Evolutionary conservation across 2,888 invertebrate species (phyloP).

Genomic region (Agrotis clavis): DNA sequence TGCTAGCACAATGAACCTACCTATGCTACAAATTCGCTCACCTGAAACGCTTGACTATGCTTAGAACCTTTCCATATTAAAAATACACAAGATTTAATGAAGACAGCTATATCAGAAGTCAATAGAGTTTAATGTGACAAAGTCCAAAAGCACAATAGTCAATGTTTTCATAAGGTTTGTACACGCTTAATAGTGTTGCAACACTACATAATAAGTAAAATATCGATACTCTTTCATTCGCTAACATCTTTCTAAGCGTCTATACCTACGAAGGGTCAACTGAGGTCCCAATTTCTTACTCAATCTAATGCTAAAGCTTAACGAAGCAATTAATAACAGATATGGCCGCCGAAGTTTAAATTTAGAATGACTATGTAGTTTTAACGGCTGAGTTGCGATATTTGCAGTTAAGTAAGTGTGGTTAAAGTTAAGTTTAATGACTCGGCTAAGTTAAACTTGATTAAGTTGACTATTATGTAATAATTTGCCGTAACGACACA

Average conservation of each 20-base stretch:
- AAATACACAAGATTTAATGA: neutral
- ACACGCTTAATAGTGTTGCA: neutral
- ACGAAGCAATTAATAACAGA: slow-evolving; percentile 44
- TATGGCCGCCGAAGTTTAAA: slow-evolving; percentile 15
- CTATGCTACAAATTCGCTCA: no score
- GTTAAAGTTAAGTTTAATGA: slow-evolving; percentile 40
- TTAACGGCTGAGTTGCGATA: slow-evolving; percentile 30
- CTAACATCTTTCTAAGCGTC: neutral
- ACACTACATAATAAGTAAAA: neutral
- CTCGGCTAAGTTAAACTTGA: slow-evolving; percentile 16
- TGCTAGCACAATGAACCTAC: neutral
- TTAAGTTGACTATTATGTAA: slow-evolving; percentile 24
- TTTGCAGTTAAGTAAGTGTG: slow-evolving; percentile 15
- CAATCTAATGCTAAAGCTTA: slow-evolving; percentile 3
- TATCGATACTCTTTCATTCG: slow-evolving; percentile 1
- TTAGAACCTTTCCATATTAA: neutral
- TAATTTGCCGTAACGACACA: slow-evolving; percentile 5
- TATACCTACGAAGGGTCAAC: slow-evolving; percentile 9
- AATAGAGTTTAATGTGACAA: neutral
- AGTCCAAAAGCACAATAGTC: neutral
- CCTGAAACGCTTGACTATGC: fast-evolving
- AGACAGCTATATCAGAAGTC: neutral
- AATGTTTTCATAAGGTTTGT: neutral
- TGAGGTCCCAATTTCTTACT: slow-evolving; percentile 35
- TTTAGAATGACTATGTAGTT: slow-evolving; percentile 21